phyloP scores from a whole-genome alignment of 2,797 vertebrate species.

The Cygnus olor region DNA sequence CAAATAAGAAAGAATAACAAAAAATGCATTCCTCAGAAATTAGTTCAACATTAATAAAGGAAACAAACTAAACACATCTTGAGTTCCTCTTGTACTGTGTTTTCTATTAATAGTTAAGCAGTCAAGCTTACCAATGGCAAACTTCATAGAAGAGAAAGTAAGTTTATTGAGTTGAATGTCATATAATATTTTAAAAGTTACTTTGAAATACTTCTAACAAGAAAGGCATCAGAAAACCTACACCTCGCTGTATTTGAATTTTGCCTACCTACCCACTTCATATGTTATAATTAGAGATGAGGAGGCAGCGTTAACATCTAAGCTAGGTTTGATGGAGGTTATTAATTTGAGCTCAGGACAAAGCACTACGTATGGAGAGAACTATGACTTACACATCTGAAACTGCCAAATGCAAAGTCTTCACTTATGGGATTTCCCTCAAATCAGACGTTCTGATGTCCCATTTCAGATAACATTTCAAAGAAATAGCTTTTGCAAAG shows the following conservation, averaged over 20 bases:
- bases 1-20: not conserved
- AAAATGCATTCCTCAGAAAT: not conserved
- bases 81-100: not conserved
- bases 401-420: not conserved
- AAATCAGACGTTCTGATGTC: not conserved
- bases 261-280: constrained; percentile 34
- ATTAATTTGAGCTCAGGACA: not conserved
- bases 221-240: not conserved
- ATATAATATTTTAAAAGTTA: not conserved
- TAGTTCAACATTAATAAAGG: not conserved
- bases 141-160: not conserved
- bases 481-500: not conserved
- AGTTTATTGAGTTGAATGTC: not conserved
- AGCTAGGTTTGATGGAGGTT: not conserved
- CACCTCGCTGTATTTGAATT: not conserved
- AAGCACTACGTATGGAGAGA: not conserved
- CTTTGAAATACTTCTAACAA: not conserved
- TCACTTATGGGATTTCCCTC: not conserved
- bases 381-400: not conserved
- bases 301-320: constrained; percentile 24
- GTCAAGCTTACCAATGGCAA: not conserved
- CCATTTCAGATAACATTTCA: not conserved
- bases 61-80: not conserved
- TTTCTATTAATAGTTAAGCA: not conserved
- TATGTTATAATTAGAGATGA: constrained; percentile 29